phyloP scores from a whole-genome alignment of 2,888 invertebrate species.

The Electrophaes corylata region DNA sequence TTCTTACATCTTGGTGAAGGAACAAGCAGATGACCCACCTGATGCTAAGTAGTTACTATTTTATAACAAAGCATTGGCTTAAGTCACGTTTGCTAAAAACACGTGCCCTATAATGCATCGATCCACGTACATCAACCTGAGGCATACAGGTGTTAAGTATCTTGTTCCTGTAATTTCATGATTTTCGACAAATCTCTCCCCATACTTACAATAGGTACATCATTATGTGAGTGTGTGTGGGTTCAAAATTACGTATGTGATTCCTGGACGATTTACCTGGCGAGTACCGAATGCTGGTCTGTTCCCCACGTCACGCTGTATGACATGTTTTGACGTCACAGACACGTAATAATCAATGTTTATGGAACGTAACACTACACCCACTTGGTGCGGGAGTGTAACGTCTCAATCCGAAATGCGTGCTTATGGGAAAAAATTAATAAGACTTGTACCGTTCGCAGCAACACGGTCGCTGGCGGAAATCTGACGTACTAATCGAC shows the following conservation, averaged over 20 bases:
- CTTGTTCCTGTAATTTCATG: too few species aligned
- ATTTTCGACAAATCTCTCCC: too few species aligned
- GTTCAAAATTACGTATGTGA: background rate
- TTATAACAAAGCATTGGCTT: too few species aligned
- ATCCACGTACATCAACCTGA: too few species aligned
- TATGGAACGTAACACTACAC: slow-evolving; percentile 64
- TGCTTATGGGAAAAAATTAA: slow-evolving; percentile 68
- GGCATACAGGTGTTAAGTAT: too few species aligned
- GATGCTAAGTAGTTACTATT: too few species aligned
- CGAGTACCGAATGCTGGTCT: background rate
- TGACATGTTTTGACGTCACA: slow-evolving; percentile 26
- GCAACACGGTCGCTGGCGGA: background rate
- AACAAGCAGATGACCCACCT: too few species aligned
- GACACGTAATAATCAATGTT: slow-evolving; percentile 50
- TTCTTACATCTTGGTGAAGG: too few species aligned
- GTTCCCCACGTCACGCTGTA: background rate
- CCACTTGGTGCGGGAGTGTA: slow-evolving; percentile 64
- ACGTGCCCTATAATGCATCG: too few species aligned
- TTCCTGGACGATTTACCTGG: background rate
- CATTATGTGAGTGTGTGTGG: background rate
- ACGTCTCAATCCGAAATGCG: slow-evolving; percentile 74
- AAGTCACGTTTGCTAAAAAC: too few species aligned
- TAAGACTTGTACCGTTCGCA: slow-evolving; percentile 62
- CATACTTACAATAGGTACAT: background rate
- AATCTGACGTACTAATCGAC: background rate